A percentile compares a stretch with the other conserved stretches of the same genome.
Conservation (phyloP, 2,797 vertebrate species). For the Enteromius unitaeniatus region DNA sequence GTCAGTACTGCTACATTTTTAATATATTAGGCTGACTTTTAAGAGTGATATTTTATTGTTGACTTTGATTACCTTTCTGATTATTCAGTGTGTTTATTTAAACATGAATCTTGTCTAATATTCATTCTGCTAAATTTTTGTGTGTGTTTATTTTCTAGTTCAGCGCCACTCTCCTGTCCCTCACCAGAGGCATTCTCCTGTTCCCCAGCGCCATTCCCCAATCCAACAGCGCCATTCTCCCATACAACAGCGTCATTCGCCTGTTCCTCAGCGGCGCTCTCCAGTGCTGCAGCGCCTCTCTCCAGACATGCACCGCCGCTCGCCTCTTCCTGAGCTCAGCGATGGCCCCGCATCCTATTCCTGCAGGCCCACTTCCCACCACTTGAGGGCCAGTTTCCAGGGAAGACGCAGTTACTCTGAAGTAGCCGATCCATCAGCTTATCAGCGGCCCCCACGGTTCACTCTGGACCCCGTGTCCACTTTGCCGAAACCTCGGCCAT, state of each 20-base stretch:
- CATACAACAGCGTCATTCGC: constrained; percentile 80
- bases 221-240: constrained; percentile 83
- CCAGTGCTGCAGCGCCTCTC: constrained; percentile 84
- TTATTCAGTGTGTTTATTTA: neutral
- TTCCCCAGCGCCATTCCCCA: constrained; percentile 84
- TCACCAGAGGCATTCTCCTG: constrained; percentile 86
- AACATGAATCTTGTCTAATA: neutral
- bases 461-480: constrained; percentile 90
- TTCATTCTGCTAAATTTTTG: neutral
- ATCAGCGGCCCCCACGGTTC: constrained; percentile 86
- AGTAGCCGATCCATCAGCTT: constrained; percentile 88
- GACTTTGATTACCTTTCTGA: neutral
- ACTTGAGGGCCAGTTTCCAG: constrained; percentile 93
- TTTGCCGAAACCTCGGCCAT: constrained; percentile 91
- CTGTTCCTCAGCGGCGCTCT: constrained; percentile 83
- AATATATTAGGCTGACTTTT: neutral
- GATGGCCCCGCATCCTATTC: constrained; percentile 84
- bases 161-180: constrained; percentile 87
- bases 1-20: neutral
- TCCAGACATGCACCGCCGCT: constrained; percentile 85
- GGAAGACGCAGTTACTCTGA: constrained; percentile 96
- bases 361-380: constrained; percentile 87
- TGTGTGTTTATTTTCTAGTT: constrained; percentile 65
- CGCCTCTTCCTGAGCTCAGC: constrained; percentile 80
- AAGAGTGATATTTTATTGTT: neutral